Percentiles rank a stretch among this genome's conserved stretches.
Conservation (phyloP, 2,113 vertebrate species). For the Ameiurus melas region DNA sequence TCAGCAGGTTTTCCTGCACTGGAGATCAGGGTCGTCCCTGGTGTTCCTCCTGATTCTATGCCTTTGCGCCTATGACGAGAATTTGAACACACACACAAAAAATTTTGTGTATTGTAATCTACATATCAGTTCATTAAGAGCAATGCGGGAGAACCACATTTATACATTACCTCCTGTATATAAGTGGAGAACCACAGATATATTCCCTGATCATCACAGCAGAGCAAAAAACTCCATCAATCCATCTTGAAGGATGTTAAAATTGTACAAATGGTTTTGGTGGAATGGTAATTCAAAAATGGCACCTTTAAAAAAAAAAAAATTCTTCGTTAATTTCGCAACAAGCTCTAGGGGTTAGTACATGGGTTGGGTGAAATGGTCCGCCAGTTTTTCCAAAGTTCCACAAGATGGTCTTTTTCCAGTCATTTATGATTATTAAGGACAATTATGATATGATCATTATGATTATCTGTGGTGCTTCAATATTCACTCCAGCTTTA, state of each 20-base stretch:
- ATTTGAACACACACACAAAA: no score
- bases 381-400: neutral
- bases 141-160: neutral
- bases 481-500: neutral
- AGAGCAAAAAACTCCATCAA: neutral
- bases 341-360: neutral
- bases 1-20: neutral
- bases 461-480: neutral
- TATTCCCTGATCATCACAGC: neutral
- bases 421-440: neutral
- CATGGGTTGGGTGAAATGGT: neutral
- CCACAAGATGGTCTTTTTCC: neutral
- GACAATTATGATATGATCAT: neutral
- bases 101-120: no score
- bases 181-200: neutral
- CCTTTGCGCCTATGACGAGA: neutral
- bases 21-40: neutral
- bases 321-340: neutral
- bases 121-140: no score
- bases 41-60: neutral
- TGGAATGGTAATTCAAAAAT: no score
- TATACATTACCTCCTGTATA: neutral
- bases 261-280: neutral
- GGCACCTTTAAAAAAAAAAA: no score
- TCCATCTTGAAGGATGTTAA: neutral